Conservation (phyloP, 2,113 vertebrate species). For the Donacobius atricapilla region DNA sequence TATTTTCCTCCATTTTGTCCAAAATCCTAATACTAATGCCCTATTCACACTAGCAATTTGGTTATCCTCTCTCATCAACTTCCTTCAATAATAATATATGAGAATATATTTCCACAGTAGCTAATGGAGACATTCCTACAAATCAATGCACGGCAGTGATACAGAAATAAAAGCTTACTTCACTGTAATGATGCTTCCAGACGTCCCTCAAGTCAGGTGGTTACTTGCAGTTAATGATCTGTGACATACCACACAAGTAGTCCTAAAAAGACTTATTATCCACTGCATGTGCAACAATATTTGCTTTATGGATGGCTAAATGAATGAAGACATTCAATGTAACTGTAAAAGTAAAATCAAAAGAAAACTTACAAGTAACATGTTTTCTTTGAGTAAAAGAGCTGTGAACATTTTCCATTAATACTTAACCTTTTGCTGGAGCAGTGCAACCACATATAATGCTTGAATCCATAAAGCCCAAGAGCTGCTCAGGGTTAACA, state of each 20-base stretch:
- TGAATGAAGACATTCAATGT: conserved; percentile 97
- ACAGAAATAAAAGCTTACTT: conserved; percentile 88
- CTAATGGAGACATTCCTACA: conserved; percentile 85
- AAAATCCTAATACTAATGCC: conserved; percentile 9
- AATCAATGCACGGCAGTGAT: conserved; percentile 86
- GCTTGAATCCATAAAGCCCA: conserved; percentile 73
- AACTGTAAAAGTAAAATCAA: conserved; percentile 90
- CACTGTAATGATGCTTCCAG: conserved; percentile 94
- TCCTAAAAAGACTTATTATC: conserved; percentile 96
- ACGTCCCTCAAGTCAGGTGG: conserved; percentile 91
- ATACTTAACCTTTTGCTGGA: conserved; percentile 87
- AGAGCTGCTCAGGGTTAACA: conserved; percentile 75
- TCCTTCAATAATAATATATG: conserved; percentile 69
- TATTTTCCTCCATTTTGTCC: conserved; percentile 17
- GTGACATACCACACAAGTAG: conserved; percentile 99
- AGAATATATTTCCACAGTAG: conserved; percentile 74
- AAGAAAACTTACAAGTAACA: conserved; percentile 86
- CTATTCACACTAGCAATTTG: conserved; percentile 34
- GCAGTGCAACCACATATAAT: conserved; percentile 76
- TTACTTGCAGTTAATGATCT: conserved; percentile 94
- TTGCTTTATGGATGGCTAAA: conserved; percentile 99
- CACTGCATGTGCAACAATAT: conserved; percentile 99
- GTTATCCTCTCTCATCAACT: conserved; percentile 65
- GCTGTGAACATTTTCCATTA: conserved; percentile 86
- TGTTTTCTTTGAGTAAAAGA: conserved; percentile 83